A percentile compares a stretch with the other conserved stretches of the same genome.
Conservation (phyloP, 2,888 invertebrate genomes). For the Ypsolopha sequella region DNA sequence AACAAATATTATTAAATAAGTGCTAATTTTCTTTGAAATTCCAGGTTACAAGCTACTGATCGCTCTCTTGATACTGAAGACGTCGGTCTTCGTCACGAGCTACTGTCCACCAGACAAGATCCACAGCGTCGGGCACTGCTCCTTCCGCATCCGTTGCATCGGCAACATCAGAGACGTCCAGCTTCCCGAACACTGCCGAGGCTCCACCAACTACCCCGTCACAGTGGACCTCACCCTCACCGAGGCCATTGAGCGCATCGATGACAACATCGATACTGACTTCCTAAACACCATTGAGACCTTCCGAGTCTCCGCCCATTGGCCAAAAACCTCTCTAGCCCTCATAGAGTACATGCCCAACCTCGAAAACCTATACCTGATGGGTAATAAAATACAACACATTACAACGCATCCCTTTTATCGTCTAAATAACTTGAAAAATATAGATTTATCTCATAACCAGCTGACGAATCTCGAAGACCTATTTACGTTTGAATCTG, state of each 20-base stretch:
- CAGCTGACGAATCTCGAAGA: slow-evolving; percentile 27
- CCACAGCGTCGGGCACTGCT: slow-evolving; percentile 24
- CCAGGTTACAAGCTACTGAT: not conserved
- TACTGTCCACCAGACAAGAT: slow-evolving; percentile 27
- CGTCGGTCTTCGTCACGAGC: not conserved
- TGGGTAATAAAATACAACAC: slow-evolving; percentile 26
- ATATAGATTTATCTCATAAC: slow-evolving; percentile 40
- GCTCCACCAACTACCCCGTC: slow-evolving; percentile 36
- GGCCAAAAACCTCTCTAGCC: slow-evolving; percentile 27
- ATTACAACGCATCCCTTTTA: slow-evolving; percentile 33
- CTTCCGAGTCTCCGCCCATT: slow-evolving; percentile 29
- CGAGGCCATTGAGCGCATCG: slow-evolving; percentile 27
- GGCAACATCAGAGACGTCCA: slow-evolving; percentile 24
- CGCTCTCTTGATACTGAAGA: slow-evolving; percentile 1
- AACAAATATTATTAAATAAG: not conserved
- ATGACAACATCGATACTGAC: slow-evolving; percentile 16
- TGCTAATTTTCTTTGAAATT: not conserved
- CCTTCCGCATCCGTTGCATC: slow-evolving; percentile 30
- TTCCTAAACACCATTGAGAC: slow-evolving; percentile 33
- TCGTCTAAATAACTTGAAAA: slow-evolving; percentile 28
- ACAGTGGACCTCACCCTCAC: slow-evolving; percentile 32
- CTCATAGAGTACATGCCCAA: slow-evolving; percentile 33
- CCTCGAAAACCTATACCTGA: slow-evolving; percentile 29
- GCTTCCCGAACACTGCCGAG: slow-evolving; percentile 32
- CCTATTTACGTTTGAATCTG: slow-evolving; percentile 39